A percentile compares a stretch with the other conserved stretches of the same genome.
phyloP scores from a whole-genome alignment of 2,888 invertebrate species.

The Stenoptilia bipunctidactyla region DNA sequence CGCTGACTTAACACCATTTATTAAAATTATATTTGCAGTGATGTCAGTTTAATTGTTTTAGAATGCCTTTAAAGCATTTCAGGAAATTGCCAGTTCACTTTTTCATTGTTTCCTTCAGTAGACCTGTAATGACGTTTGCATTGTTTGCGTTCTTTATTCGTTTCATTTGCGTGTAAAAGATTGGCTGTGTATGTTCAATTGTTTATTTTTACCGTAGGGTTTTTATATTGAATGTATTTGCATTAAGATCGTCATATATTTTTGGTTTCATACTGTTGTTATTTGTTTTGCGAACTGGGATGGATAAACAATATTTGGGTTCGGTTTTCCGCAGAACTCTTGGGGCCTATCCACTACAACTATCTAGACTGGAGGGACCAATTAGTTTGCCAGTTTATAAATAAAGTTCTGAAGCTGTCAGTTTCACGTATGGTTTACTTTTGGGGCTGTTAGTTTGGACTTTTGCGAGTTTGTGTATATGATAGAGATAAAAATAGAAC shows the following conservation, averaged over 20 bases:
- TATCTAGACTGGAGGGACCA: constrained; percentile 39
- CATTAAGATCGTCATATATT: too few relatives aligned
- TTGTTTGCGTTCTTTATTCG: neutral
- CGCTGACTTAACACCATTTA: constrained; percentile 27
- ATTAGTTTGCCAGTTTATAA: constrained; percentile 48
- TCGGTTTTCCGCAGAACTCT: constrained; percentile 17
- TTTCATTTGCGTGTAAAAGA: too few relatives aligned
- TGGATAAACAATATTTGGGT: constrained; percentile 18
- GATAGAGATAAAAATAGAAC: too few relatives aligned
- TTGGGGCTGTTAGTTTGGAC: neutral
- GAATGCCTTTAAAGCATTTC: constrained; percentile 1
- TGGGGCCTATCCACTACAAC: constrained; percentile 35
- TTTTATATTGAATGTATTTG: too few relatives aligned
- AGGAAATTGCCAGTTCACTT: neutral
- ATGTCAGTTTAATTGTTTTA: constrained; percentile 21
- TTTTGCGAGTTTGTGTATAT: too few relatives aligned
- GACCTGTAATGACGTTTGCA: neutral
- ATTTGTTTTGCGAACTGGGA: constrained; percentile 5
- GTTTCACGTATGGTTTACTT: constrained; percentile 23
- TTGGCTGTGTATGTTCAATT: too few relatives aligned
- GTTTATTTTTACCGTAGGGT: too few relatives aligned
- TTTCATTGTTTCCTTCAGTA: neutral
- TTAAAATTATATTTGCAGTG: constrained; percentile 27
- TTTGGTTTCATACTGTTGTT: too few relatives aligned
- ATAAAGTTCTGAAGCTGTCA: constrained; percentile 46